phyloP scores from a whole-genome alignment of 2,888 invertebrate genomes.

The Nemoura dubitans region DNA sequence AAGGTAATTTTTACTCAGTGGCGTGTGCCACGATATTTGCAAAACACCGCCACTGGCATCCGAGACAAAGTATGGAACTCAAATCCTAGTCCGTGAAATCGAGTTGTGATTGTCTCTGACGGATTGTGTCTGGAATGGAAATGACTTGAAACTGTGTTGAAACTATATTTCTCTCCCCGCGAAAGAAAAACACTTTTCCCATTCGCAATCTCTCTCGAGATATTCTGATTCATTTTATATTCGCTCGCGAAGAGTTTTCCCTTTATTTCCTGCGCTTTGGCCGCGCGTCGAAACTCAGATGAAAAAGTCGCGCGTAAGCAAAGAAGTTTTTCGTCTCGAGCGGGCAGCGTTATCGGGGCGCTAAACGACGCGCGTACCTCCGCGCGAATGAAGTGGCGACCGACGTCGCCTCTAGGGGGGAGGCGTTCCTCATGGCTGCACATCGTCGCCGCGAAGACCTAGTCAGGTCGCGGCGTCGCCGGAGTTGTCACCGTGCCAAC shows the following conservation, averaged over 20 bases:
- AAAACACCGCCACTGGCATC: neutral
- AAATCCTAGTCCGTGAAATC: neutral
- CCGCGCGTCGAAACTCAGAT: neutral
- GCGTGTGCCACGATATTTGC: neutral
- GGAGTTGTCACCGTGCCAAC: neutral
- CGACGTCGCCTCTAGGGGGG: neutral
- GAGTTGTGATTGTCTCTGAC: constrained; percentile 15
- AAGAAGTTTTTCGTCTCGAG: neutral
- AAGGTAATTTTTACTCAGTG: neutral
- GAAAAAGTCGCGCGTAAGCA: neutral
- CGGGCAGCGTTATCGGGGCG: neutral
- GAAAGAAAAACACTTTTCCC: constrained; percentile 22
- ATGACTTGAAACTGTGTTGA: constrained; percentile 26
- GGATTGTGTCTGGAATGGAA: constrained; percentile 2
- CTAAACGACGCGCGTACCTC: neutral
- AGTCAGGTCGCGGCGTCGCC: neutral
- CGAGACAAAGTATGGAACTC: neutral
- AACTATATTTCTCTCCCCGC: constrained; percentile 21
- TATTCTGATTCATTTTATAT: constrained; percentile 29
- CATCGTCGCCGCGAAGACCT: neutral
- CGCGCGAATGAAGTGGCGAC: neutral
- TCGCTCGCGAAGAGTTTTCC: neutral
- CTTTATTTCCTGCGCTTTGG: neutral
- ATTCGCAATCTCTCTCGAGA: constrained; percentile 9
- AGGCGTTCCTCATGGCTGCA: neutral